A percentile compares a stretch with the other conserved stretches of the same genome.
phyloP scores from a whole-genome alignment of 2,113 vertebrate species.

The Zosterops borbonicus region DNA sequence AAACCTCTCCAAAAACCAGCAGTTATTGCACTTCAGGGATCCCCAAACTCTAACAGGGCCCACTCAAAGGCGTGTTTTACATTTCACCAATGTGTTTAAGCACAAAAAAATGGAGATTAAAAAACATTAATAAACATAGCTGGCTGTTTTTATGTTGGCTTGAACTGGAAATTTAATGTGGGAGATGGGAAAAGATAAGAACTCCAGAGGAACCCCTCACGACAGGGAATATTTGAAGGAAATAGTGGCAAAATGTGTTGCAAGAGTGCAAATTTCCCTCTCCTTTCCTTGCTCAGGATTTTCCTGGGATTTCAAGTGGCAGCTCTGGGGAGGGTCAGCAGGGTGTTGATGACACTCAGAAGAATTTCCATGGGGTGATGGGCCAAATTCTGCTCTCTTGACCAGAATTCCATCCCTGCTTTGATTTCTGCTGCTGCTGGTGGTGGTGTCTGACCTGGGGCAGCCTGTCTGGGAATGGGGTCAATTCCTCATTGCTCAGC shows the following conservation, averaged over 20 bases:
- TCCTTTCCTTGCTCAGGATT: neutral
- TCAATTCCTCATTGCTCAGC: neutral
- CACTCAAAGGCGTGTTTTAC: neutral
- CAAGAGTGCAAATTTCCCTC: neutral
- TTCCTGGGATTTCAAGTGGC: neutral
- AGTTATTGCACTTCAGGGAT: neutral
- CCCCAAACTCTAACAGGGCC: neutral
- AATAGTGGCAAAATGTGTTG: neutral
- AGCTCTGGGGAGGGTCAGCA: neutral
- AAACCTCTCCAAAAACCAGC: neutral
- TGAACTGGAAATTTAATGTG: neutral
- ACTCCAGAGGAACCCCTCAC: neutral
- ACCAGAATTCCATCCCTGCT: neutral
- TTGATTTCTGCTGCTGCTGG: neutral
- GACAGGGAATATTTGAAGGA: neutral
- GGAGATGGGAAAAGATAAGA: neutral
- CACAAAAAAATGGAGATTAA: neutral
- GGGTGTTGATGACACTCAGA: fast-evolving
- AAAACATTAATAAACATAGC: neutral
- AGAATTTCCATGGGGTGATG: neutral
- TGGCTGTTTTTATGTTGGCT: neutral
- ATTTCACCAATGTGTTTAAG: neutral
- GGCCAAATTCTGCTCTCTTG: neutral
- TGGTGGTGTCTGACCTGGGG: neutral
- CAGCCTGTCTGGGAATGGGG: neutral